phyloP scores from a whole-genome alignment of 2,113 vertebrate genomes.

The Brachirus orientalis region DNA sequence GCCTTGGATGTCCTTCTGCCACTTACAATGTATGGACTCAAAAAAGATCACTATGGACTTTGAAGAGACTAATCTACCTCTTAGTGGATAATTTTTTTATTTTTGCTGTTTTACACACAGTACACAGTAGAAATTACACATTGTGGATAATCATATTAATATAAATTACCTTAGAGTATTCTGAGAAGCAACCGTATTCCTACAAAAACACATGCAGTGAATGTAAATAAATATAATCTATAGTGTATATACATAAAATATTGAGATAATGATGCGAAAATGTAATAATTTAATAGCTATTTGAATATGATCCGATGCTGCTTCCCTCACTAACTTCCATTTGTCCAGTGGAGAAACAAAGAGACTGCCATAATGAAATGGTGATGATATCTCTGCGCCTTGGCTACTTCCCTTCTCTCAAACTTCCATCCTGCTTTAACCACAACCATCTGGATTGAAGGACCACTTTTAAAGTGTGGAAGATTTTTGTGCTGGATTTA shows the following conservation, averaged over 20 bases:
- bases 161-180: no score
- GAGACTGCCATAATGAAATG: slow-evolving; percentile 50
- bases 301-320: background rate
- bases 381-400: slow-evolving; percentile 65
- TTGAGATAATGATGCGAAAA: background rate
- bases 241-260: background rate
- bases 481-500: slow-evolving; percentile 20
- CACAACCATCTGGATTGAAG: slow-evolving; percentile 52
- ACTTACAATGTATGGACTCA: no score
- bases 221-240: no score
- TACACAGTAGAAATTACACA: no score
- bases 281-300: background rate
- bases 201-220: no score
- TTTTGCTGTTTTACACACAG: no score
- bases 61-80: no score
- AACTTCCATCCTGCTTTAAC: slow-evolving; percentile 56
- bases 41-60: no score
- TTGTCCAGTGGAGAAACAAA: slow-evolving; percentile 11
- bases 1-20: no score
- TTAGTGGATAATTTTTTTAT: no score
- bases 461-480: slow-evolving; percentile 20
- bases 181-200: no score
- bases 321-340: background rate
- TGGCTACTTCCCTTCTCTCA: slow-evolving; percentile 18
- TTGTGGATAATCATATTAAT: no score